Conservation (phyloP, 1,140 invertebrate species). For the Melitaea cinxia region DNA sequence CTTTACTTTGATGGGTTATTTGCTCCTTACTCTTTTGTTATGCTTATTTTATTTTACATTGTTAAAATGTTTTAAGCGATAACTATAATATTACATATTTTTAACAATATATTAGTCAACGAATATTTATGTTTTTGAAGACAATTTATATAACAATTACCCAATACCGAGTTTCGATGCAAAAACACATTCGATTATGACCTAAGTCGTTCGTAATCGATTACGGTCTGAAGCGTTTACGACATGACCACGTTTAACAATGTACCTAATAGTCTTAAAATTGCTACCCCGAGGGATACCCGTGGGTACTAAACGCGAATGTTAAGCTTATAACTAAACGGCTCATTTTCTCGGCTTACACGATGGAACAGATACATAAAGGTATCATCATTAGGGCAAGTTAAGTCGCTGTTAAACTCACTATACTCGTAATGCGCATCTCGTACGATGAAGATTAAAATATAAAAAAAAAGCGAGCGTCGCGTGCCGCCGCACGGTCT, state of each 20-base stretch:
- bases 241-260: slow-evolving; percentile 54
- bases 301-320: slow-evolving; percentile 40
- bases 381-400: slow-evolving; percentile 43
- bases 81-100: too few relatives aligned
- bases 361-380: slow-evolving; percentile 41
- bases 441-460: slow-evolving; percentile 44
- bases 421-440: slow-evolving; percentile 28
- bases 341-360: slow-evolving; percentile 42
- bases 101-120: neutral
- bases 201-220: slow-evolving; percentile 19
- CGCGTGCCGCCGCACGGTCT: slow-evolving; percentile 44
- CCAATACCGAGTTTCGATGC: slow-evolving; percentile 35
- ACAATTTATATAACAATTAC: slow-evolving; percentile 52
- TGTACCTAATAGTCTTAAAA: slow-evolving; percentile 51
- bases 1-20: too few relatives aligned
- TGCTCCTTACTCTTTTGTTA: too few relatives aligned
- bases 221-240: slow-evolving; percentile 33
- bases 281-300: slow-evolving; percentile 43
- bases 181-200: slow-evolving; percentile 23
- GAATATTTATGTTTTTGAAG: neutral
- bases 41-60: too few relatives aligned
- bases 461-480: slow-evolving; percentile 56
- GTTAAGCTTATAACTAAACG: slow-evolving; percentile 45
- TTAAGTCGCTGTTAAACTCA: slow-evolving; percentile 29
- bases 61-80: too few relatives aligned